Evolutionary conservation across 92 coral and sea anemone genomes (phyloP), one percentile per base, ranked within the genome.

Genomic region (Palythoa grandis): DNA sequence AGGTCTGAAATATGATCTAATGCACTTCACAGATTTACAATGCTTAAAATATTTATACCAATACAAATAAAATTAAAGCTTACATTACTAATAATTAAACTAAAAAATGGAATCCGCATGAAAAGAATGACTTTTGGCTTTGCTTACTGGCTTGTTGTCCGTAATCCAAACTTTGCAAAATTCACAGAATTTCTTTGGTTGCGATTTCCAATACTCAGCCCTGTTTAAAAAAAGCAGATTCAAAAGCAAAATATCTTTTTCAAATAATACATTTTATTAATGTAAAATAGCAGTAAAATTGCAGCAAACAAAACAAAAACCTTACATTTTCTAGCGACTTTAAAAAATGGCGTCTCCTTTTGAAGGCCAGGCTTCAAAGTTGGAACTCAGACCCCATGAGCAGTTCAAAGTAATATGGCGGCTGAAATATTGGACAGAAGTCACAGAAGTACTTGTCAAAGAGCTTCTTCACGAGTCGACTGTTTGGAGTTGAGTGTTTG

Each of bases 161-260:
- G 98, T 94, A 47, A 96, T 90, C 99, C 99, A 96, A 83, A 98
- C 95, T 91, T 96, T 96, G 88, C 99, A 96, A 91, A 96, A 96
- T 23, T 96, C 99, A 78, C 99, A 96, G 75, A 96, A 91, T 78
- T 95, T 94, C 84, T 90, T 96, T 38, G 98, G 95, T 82, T 96
- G 99, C 20, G 98, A 95, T 80, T 90, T 92, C 99, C 99, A 96
- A 79, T 93, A 95, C 80, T 94, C 98, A 24, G 99, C 91, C 99
- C 99, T 96, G 29, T 69, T 58, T 38, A 15, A 47, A 43, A 29
- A 53, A 72, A 13, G 37, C 57, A 56, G 56, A 76, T 76, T 47
- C 53, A 63, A n/a, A 3, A 23, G 25, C 5, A 22, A 63, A 63
- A 19, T 19, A 63, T 5, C 3, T 43, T 43, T 8, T 43, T 43